A percentile compares a stretch with the other conserved stretches of the same genome.
These are phyloP conservation scores for Chionoecetes opilio DNA, from an alignment of 1,140 invertebrate genomes.

Conservation along the genomic window DNA sequence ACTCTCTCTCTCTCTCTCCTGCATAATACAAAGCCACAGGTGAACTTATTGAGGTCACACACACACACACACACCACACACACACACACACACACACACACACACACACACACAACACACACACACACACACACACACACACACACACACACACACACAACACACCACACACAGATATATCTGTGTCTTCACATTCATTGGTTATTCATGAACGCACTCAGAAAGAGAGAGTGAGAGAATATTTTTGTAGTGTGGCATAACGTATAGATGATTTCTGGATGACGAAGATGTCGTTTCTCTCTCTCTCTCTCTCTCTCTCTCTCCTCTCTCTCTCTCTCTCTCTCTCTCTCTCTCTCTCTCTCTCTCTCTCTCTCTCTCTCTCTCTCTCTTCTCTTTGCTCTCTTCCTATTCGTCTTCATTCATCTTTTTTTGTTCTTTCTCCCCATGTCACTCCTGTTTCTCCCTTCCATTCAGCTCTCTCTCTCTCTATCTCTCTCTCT, in stretches of 20 bases:
- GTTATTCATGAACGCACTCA: background rate
- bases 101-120: conserved; percentile 43
- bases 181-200: background rate
- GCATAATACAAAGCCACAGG: conserved; percentile 7
- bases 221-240: background rate
- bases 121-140: conserved; percentile 40
- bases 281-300: no score
- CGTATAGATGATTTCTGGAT: background rate
- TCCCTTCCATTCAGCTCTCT: no score
- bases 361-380: no score
- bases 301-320: no score
- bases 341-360: no score
- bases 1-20: no score
- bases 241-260: background rate
- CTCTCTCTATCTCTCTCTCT: no score
- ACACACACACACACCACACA: conserved; percentile 40
- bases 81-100: conserved; percentile 46
- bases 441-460: no score
- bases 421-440: no score
- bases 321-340: no score
- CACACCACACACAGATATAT: background rate
- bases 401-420: no score
- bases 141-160: conserved; percentile 46
- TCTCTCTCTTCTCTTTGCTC: no score
- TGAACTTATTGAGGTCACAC: background rate